Percentiles rank a stretch among this genome's conserved stretches.
phyloP scores from a whole-genome alignment of 1,140 invertebrate genomes.

The Drosophila cardini region DNA sequence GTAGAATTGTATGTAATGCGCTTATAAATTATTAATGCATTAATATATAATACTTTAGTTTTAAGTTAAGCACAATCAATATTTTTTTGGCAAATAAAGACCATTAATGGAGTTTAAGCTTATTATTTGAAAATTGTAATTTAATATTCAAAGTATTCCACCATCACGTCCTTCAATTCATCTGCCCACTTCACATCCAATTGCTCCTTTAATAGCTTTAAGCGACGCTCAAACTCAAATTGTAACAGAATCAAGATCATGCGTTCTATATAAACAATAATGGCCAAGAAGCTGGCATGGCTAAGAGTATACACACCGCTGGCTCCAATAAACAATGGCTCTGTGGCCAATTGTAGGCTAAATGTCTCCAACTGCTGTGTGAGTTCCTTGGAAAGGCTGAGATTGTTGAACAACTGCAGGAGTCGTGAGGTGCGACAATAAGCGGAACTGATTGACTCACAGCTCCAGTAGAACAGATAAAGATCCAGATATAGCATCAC shows the following conservation, averaged over 20 bases:
- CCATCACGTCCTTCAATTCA: constrained; percentile 7
- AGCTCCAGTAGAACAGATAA: constrained; percentile 35
- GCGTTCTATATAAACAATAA: constrained; percentile 27
- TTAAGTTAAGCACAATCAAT: constrained; percentile 53
- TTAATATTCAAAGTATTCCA: constrained; percentile 17
- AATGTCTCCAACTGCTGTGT: constrained; percentile 15
- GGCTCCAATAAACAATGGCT: constrained; percentile 7
- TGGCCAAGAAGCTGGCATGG: constrained; percentile 14
- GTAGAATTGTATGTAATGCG: constrained; percentile 63
- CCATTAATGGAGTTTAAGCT: constrained; percentile 60
- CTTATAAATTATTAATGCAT: constrained; percentile 77
- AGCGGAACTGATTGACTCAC: constrained; percentile 14
- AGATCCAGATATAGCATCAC: constrained; percentile 18
- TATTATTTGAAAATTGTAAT: background rate
- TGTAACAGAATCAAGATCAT: constrained; percentile 21
- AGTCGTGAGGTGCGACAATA: constrained; percentile 7
- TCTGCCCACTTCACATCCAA: constrained; percentile 15
- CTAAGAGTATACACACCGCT: constrained; percentile 18
- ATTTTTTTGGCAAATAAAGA: constrained; percentile 74
- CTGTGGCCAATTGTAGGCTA: constrained; percentile 6
- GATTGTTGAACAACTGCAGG: constrained; percentile 14
- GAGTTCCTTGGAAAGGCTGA: constrained; percentile 1
- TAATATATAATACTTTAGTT: constrained; percentile 60
- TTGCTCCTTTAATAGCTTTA: constrained; percentile 16
- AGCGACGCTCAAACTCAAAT: constrained; percentile 27